Base-by-base conservation (phyloP, 2,113 vertebrate genomes). In the Chaetorhynchus papuensis region DNA sequence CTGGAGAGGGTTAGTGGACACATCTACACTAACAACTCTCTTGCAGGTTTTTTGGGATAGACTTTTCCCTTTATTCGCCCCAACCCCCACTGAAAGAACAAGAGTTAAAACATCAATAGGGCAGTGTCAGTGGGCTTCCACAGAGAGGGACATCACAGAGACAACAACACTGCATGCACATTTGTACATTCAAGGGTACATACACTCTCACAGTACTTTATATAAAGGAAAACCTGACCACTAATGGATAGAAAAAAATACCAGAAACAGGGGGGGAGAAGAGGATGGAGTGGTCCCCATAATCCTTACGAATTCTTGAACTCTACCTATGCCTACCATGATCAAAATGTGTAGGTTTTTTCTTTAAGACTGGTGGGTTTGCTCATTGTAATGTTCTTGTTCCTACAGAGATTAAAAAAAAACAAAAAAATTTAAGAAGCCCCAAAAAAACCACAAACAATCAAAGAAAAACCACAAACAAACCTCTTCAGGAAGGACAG, bases 251-350 rank as follows among this genome's bases (percentile, higher is more conserved):
- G 39, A 44, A 79, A 90, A 74, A 71, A 30, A 10, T 8, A 60
- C 2, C 44, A 80, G 44, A 61, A 69, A 60, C 0, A 2, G 10
- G 3, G 23, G 4, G 5, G 1, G 2, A 15, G 2, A 4, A 47
- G 11, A 27, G 8, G 56, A 60, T 31, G 17, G 18, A 53, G 6
- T 21, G 15, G 12, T 33, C 26, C 4, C n/a, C 31, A 60, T 15
- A 65, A 61, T 21, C n/a, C 22, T 60, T 18, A 69, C 3, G 13
- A 56, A 35, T 47, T 72, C 35, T 11, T 28, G 13, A 94, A 15
- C 18, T 54, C 23, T 11, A 24, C 22, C n/a, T 82, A 35, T 71
- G 61, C n/a, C 42, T 81, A 44, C 18, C 45, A 15, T 8, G 22
- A 83, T 10, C 15, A 83, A 60, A 94, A 35, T 9, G 2, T 5